These are phyloP conservation scores for Acrocephalus kingi DNA, from an alignment of 2,113 vertebrate species.

Conservation along the genomic window DNA sequence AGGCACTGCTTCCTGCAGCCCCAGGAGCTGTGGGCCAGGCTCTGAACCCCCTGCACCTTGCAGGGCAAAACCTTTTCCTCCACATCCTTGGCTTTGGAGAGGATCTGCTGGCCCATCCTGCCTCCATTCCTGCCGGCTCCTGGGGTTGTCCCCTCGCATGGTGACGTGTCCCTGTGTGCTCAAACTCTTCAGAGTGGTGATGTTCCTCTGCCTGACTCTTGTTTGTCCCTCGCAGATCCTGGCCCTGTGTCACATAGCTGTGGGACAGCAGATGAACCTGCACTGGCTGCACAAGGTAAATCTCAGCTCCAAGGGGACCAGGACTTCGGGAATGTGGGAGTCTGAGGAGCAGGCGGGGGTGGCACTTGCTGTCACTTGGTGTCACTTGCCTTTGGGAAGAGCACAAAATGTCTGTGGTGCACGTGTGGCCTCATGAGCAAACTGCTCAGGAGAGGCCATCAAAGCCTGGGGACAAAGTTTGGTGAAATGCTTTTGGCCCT, in stretches of 20 bases:
- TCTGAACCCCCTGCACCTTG: background rate
- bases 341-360: background rate
- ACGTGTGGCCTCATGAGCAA: background rate
- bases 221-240: slow-evolving; percentile 79
- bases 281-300: slow-evolving; percentile 97
- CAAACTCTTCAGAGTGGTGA: background rate
- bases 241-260: slow-evolving; percentile 90
- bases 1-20: background rate
- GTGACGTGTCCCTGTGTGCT: rapidly evolving
- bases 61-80: background rate
- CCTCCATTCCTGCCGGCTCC: background rate
- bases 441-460: background rate
- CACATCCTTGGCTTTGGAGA: background rate
- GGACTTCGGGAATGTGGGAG: rapidly evolving
- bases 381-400: background rate
- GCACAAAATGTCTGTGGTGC: background rate
- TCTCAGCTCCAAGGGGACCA: background rate
- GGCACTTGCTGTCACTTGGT: background rate
- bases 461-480: background rate
- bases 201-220: background rate
- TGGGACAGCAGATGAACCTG: slow-evolving; percentile 96
- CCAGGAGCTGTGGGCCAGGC: background rate
- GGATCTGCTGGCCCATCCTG: background rate
- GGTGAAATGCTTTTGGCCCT: background rate
- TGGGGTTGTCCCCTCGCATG: background rate